phyloP scores from a whole-genome alignment of 2,113 vertebrate species.

The Mungos mungo region DNA sequence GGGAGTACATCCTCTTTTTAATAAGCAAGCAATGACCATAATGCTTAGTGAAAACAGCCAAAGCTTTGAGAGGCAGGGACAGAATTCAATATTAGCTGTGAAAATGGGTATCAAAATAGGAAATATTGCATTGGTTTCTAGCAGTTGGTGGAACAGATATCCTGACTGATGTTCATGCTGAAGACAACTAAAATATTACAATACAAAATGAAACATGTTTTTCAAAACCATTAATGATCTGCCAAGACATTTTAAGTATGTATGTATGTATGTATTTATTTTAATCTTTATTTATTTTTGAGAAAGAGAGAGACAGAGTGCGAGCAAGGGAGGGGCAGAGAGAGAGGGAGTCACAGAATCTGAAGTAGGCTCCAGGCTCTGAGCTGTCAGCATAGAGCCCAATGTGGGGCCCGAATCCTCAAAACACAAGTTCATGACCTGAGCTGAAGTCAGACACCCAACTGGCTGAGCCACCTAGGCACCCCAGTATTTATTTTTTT shows the following conservation, averaged over 20 bases:
- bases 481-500: too few species aligned
- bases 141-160: background rate
- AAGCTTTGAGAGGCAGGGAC: background rate
- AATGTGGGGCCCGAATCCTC: too few species aligned
- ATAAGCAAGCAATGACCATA: background rate
- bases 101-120: background rate
- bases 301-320: too few species aligned
- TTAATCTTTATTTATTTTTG: too few species aligned
- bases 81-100: background rate
- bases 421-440: too few species aligned
- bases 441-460: too few species aligned
- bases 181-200: conserved; percentile 12
- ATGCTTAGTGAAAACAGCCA: background rate
- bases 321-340: too few species aligned
- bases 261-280: too few species aligned
- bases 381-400: too few species aligned
- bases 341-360: too few species aligned
- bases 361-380: too few species aligned
- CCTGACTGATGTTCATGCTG: background rate
- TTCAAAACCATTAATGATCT: background rate
- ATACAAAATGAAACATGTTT: background rate
- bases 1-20: background rate
- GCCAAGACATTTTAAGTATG: background rate
- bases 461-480: too few species aligned
- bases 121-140: background rate